Conservation (phyloP, 2,113 vertebrate species). For the Phocoena sinus region DNA sequence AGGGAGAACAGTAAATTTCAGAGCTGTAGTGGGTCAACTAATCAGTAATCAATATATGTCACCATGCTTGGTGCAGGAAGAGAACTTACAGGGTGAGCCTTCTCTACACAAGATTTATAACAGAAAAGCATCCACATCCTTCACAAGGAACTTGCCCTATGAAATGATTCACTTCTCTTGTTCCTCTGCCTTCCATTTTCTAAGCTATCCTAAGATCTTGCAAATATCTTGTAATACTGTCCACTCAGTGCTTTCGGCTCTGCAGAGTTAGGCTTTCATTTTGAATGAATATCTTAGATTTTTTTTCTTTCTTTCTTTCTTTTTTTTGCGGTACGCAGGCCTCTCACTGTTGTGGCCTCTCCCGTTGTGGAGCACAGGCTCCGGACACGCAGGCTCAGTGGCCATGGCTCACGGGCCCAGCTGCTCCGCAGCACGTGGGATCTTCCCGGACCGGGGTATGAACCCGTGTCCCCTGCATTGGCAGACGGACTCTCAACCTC, state of each 20-base stretch:
- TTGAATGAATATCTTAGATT: background rate
- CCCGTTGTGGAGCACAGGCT: too few relatives aligned
- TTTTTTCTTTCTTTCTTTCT: background rate
- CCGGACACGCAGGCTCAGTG: too few relatives aligned
- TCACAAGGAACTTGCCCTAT: rapidly evolving
- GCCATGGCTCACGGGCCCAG: too few relatives aligned
- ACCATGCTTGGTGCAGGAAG: rapidly evolving
- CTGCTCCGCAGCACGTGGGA: too few relatives aligned
- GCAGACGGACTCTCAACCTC: too few relatives aligned
- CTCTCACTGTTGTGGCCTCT: too few relatives aligned
- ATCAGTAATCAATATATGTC: rapidly evolving
- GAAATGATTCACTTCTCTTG: background rate
- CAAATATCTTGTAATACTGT: too few relatives aligned
- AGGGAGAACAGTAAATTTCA: rapidly evolving
- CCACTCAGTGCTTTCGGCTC: background rate
- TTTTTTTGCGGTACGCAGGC: too few relatives aligned
- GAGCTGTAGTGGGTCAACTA: background rate
- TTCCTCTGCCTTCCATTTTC: background rate
- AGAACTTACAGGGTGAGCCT: rapidly evolving
- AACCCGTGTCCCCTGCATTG: too few relatives aligned
- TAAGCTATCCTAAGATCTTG: background rate
- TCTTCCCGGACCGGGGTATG: too few relatives aligned
- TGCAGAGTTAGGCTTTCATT: background rate
- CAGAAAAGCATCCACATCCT: too few relatives aligned
- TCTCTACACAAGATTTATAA: background rate